These are phyloP conservation scores for Denticeps clupeoides DNA, from an alignment of 2,797 vertebrate genomes.

Conservation along the genomic window DNA sequence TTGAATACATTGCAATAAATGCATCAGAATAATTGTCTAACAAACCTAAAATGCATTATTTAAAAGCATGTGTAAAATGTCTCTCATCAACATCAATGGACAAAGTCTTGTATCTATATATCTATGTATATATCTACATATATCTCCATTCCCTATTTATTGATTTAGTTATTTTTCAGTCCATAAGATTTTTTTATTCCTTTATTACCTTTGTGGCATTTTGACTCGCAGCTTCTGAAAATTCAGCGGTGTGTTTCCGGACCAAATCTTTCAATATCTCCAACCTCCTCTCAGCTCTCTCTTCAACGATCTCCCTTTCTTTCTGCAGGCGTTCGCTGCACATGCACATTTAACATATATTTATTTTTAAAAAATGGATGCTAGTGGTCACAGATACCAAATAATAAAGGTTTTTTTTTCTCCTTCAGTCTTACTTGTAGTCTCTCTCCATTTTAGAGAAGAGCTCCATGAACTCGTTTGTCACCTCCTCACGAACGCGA, in stretches of 20 bases:
- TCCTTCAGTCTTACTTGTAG: constrained; percentile 78
- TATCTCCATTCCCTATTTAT: too few relatives aligned
- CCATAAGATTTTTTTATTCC: background rate
- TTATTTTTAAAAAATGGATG: too few relatives aligned
- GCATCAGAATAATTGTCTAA: too few relatives aligned
- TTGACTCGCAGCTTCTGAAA: constrained; percentile 4
- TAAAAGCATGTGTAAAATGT: too few relatives aligned
- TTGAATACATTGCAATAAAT: background rate
- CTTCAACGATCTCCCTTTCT: constrained; percentile 68
- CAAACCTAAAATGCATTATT: too few relatives aligned
- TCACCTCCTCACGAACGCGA: constrained; percentile 79
- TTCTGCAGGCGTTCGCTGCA: constrained; percentile 62
- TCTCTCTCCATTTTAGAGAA: constrained; percentile 67
- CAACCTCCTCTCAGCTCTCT: constrained; percentile 69
- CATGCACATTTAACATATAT: background rate
- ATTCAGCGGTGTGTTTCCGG: constrained; percentile 18
- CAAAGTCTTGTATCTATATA: too few relatives aligned
- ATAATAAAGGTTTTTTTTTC: too few relatives aligned
- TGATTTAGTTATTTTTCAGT: too few relatives aligned
- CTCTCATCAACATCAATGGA: too few relatives aligned
- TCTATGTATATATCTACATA: background rate
- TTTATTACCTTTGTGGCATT: constrained; percentile 25
- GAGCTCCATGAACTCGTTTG: constrained; percentile 65
- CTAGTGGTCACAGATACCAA: too few relatives aligned
- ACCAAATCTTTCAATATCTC: constrained; percentile 77